Base-by-base conservation (phyloP, 2,113 vertebrate species). In the Prochilodus magdalenae region DNA sequence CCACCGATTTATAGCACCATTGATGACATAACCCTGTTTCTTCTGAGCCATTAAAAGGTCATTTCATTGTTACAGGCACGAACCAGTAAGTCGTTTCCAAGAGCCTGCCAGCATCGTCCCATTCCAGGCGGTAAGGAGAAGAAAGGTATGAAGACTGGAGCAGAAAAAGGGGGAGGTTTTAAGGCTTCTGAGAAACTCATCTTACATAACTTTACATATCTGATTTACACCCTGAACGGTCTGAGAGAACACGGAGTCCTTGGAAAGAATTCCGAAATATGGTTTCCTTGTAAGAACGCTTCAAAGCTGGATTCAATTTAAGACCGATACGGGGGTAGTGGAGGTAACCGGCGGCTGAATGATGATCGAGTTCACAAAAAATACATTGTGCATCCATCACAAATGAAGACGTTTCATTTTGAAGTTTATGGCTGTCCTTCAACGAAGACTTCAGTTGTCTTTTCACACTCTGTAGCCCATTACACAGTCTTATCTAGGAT, bases 381-480 rank as follows among this genome's bases (percentile, higher is more conserved):
- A 44, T 51, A 51, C 49, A 51, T 18, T 12, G 29, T n/a, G 73
- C 29, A n/a, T 74, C 29, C 29, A 74, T 74, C 73, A 74, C 18
- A 51, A 18, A 51, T 16, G 13, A 16, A 59, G 40, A 62, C 18
- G 60, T 18, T 60, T 75, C 26, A 5, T 3, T 26, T 51, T 7
- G 14, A 57, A 20, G 20, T 7, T 57, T n/a, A n/a, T 57, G 53
- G 53, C 53, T n/a, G 6, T 57, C 53, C 53, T 57, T 57, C 22
- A 57, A 22, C 53, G 7, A 22, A 6, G 26, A 13, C 26, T 51
- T 13, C 27, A 33, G 33, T 51, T 15, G 2, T 65, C 11, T 49
- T 18, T 47, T 12, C 4, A 29, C 18, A 30, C 30, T 29, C 11
- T 11, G 40, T 44, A 44, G 5, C 40, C 7, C 66, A 26, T 65